Evolutionary conservation across 1,140 invertebrate genomes (phyloP).

Genomic region (Macrosteles quadrilineatus): DNA sequence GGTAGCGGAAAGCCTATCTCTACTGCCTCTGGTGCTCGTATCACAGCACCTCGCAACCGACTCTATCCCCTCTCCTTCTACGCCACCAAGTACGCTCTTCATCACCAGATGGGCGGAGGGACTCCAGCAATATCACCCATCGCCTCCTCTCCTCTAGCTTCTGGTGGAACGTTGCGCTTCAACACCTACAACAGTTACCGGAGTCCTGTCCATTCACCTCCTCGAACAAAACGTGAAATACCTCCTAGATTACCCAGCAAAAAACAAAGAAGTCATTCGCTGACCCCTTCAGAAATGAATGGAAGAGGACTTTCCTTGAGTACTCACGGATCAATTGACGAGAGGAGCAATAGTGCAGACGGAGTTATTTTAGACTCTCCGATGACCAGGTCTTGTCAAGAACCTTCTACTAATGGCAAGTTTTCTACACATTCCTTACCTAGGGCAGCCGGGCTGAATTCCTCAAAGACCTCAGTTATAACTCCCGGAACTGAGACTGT

Average conservation of each 20-base stretch:
- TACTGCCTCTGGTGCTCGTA: constrained; percentile 80
- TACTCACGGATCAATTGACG: constrained; percentile 46
- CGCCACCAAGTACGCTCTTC: constrained; percentile 58
- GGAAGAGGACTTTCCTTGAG: constrained; percentile 48
- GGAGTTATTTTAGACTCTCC: constrained; percentile 56
- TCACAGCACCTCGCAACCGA: constrained; percentile 74
- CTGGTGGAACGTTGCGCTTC: constrained; percentile 37
- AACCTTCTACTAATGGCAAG: constrained; percentile 42
- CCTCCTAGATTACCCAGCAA: constrained; percentile 65
- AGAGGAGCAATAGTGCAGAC: constrained; percentile 63
- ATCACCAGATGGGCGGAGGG: constrained; percentile 35
- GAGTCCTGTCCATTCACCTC: constrained; percentile 54
- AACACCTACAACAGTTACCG: constrained; percentile 39
- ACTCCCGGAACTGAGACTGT: constrained; percentile 43
- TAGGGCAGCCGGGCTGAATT: constrained; percentile 48
- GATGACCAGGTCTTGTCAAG: constrained; percentile 25
- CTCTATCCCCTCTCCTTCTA: constrained; percentile 67
- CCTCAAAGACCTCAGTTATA: constrained; percentile 42
- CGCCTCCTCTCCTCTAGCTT: constrained; percentile 44
- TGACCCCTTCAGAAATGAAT: constrained; percentile 60
- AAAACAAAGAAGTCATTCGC: constrained; percentile 66
- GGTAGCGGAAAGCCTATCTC: constrained; percentile 86
- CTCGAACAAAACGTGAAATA: constrained; percentile 56
- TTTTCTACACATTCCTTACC: constrained; percentile 61
- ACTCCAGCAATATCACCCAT: constrained; percentile 35